These are phyloP conservation scores for Parelbella ahira DNA, from an alignment of 2,888 invertebrate species.

Conservation along the genomic window DNA sequence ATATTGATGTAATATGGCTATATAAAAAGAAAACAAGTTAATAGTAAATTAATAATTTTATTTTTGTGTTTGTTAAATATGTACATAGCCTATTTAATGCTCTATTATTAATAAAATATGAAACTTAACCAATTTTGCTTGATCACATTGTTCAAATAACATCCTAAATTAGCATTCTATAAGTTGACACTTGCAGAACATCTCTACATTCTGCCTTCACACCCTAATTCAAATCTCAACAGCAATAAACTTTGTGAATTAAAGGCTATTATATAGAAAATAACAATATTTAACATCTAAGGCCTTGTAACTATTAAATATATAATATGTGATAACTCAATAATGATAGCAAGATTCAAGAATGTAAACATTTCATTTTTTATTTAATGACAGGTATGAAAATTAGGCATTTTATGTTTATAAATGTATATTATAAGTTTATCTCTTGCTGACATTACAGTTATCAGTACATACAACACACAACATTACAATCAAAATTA, in stretches of 20 bases:
- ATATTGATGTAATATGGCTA: too few relatives aligned
- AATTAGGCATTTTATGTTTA: constrained; percentile 11
- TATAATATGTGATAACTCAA: constrained; percentile 1
- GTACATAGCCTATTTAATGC: constrained; percentile 72
- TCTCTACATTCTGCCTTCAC: constrained; percentile 26
- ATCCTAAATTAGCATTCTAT: constrained; percentile 44
- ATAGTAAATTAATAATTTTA: constrained; percentile 79
- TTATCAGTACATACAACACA: constrained; percentile 11
- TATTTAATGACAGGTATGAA: too few relatives aligned
- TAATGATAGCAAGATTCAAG: constrained; percentile 17
- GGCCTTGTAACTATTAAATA: constrained; percentile 46
- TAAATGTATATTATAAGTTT: not conserved
- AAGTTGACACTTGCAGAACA: constrained; percentile 30
- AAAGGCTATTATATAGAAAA: constrained; percentile 37
- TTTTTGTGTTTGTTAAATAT: constrained; percentile 73
- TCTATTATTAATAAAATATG: constrained; percentile 69
- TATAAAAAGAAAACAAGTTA: constrained; percentile 37
- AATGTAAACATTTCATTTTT: too few relatives aligned
- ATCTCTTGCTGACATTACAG: constrained; percentile 8
- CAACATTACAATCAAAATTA: constrained; percentile 9
- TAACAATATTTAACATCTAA: constrained; percentile 65
- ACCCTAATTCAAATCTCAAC: constrained; percentile 38
- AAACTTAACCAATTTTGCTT: constrained; percentile 72
- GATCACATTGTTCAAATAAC: constrained; percentile 70
- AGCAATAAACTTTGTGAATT: constrained; percentile 56